Evolutionary conservation across 2,888 invertebrate genomes (phyloP), one percentile per base, ranked within the genome.

Genomic region (Drosophila imparisetae): DNA sequence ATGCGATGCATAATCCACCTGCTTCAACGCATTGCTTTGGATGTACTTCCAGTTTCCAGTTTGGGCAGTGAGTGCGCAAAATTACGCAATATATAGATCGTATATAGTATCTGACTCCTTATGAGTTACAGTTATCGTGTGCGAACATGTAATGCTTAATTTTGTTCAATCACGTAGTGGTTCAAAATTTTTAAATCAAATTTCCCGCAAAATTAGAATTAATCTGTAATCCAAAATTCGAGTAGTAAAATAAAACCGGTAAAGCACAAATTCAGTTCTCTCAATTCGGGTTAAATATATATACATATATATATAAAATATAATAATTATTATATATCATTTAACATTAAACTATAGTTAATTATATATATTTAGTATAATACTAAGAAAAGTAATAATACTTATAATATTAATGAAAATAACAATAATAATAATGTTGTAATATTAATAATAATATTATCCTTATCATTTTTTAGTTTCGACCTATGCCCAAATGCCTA

Each of bases 51-150:
- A 30, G 62, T 3, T 34, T 11, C 29, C 65, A 59, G 48, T 32
- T 45, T 29, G 48, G 83, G 77, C 63, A 66, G 36, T 77, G 69
- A 83, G 40, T 57, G 34, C 61, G n/a, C 11, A 64, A 45, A 66
- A 67, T 72, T 86, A 76, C 57, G 84, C 84, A 88, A 70, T 76
- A 67, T 75, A 67, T 67, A n/a, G 59, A 34, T 45, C 61, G 48
- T 18, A 24, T 64, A 50, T 48, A 34, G 50, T 21, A 29, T 36
- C 15, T 30, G 32, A 24, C 18, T 45, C 48, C 24, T 36, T 15
- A 36, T 11, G 24, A 27, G 18, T 27, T 36, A 7, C 27, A 13
- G 18, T 38, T 53, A 66, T 48, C 24, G 15, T 13, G 53, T 65
- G 45, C 61, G 64, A 55, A 49, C 65, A 68, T 70, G 60, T 61